Conservation (phyloP, 1,140 invertebrate genomes). For the Mactra quadrangularis region DNA sequence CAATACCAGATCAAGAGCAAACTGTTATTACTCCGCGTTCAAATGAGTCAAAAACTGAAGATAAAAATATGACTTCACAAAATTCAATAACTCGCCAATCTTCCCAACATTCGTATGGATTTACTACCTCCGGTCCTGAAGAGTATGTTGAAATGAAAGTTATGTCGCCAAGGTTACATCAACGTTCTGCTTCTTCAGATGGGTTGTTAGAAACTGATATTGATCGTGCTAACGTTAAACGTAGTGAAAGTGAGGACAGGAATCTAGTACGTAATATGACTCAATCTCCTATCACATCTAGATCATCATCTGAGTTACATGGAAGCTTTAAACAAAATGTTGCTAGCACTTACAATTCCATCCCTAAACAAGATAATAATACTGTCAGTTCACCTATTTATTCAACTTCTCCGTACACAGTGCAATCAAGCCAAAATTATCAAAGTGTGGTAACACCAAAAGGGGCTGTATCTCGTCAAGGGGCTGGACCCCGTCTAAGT, state of each 20-base stretch:
- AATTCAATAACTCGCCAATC: conserved; percentile 22
- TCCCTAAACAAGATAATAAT: not conserved
- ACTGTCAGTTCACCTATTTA: conserved; percentile 14
- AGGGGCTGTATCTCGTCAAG: too few species aligned
- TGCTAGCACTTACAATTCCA: not conserved
- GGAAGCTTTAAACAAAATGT: not conserved
- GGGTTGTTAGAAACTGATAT: conserved; percentile 64
- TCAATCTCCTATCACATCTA: not conserved
- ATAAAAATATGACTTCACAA: not conserved
- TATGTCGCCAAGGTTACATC: conserved; percentile 40
- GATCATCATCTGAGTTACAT: conserved; percentile 32
- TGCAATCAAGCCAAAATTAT: not conserved
- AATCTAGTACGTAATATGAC: conserved; percentile 47
- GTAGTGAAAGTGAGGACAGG: conserved; percentile 67
- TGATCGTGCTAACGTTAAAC: conserved; percentile 25
- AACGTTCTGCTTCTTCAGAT: conserved; percentile 72
- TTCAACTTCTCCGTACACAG: conserved; percentile 33
- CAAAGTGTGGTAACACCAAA: too few species aligned
- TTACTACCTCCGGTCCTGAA: conserved; percentile 53
- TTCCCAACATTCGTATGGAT: conserved; percentile 50
- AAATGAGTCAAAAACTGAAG: conserved; percentile 1
- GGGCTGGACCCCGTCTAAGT: too few species aligned
- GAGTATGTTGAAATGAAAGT: conserved; percentile 64
- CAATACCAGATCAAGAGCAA: not conserved
- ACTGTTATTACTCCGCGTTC: conserved; percentile 32